A percentile compares a stretch with the other conserved stretches of the same genome.
phyloP scores from a whole-genome alignment of 2,888 invertebrate species.

The Cryptus viduatorius region DNA sequence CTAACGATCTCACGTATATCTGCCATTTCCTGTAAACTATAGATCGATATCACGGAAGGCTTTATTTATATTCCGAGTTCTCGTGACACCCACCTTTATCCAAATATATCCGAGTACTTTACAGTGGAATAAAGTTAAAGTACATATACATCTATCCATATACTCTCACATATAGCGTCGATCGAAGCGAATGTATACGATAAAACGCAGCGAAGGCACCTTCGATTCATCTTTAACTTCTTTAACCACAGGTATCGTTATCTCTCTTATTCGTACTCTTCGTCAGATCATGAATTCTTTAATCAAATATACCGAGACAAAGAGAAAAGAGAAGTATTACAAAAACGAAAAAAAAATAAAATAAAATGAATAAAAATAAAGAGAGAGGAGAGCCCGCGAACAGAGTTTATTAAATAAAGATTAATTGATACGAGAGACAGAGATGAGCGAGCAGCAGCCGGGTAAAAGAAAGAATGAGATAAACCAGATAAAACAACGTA shows the following conservation, averaged over 20 bases:
- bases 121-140: not conserved
- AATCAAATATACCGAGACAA: constrained; percentile 25
- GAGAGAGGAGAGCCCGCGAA: constrained; percentile 3
- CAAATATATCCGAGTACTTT: constrained; percentile 13
- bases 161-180: not conserved
- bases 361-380: constrained; percentile 10
- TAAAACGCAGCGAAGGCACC: not conserved
- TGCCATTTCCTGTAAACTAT: constrained; percentile 21
- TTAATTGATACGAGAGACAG: constrained; percentile 35
- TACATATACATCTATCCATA: not conserved
- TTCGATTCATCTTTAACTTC: not conserved
- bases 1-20: constrained; percentile 15
- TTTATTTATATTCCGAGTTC: constrained; percentile 31
- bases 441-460: constrained; percentile 15
- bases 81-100: constrained; percentile 7
- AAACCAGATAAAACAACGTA: not conserved
- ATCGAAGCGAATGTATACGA: not conserved
- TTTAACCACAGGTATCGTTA: not conserved
- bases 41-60: constrained; percentile 38
- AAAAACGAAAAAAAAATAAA: not conserved
- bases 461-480: not conserved
- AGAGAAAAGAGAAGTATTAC: not conserved
- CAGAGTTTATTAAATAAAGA: constrained; percentile 49
- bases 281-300: constrained; percentile 1
- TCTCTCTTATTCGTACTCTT: constrained; percentile 1